Conservation (phyloP, 2,797 vertebrate genomes). For the Siniperca undulata region DNA sequence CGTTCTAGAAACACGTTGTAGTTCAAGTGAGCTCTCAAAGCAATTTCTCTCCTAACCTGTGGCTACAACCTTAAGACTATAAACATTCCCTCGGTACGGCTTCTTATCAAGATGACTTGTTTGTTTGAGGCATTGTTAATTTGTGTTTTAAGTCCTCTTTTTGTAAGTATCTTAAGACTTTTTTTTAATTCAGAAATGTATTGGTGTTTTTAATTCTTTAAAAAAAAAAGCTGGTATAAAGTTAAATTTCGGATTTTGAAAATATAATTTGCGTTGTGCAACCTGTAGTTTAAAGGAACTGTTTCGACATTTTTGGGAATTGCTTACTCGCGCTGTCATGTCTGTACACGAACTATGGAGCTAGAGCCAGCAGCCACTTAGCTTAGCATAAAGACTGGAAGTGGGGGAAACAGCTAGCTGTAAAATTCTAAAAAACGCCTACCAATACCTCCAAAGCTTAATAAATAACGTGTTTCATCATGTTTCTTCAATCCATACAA, state of each 20-base stretch:
- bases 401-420: not conserved
- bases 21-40: slow-evolving; percentile 48
- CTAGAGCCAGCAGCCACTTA: not conserved
- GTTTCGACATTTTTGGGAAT: not conserved
- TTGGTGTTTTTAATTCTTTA: too few relatives aligned
- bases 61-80: slow-evolving; percentile 14
- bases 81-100: not conserved
- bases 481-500: not conserved
- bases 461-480: not conserved
- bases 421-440: not conserved
- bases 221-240: not conserved
- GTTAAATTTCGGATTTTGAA: not conserved
- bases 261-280: not conserved
- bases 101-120: slow-evolving; percentile 4
- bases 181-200: not conserved
- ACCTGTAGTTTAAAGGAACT: not conserved
- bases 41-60: slow-evolving; percentile 20
- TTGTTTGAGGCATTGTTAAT: not conserved
- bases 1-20: slow-evolving; percentile 33
- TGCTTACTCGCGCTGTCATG: not conserved
- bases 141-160: not conserved
- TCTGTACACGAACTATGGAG: not conserved
- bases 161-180: not conserved
- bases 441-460: not conserved
- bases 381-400: not conserved